Evolutionary conservation across 1,140 invertebrate genomes (phyloP), one percentile per base, ranked within the genome.

Genomic region (Lepidurus packardi): DNA sequence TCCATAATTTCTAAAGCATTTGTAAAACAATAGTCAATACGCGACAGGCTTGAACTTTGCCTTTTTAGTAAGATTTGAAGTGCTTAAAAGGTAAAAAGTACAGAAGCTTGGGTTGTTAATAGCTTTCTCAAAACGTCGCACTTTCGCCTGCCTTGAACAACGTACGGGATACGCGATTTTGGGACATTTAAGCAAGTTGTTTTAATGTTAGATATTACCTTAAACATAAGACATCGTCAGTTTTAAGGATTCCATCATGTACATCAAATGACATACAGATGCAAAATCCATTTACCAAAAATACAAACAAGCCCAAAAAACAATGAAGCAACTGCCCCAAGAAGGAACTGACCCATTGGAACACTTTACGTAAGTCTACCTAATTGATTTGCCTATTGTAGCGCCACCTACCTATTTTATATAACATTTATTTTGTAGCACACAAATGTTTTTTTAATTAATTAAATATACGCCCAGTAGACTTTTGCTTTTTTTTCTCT

Each of bases 231-330:
- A 65, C 53, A 65, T 65, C 53, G 16, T 65, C 53, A 65, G 10
- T n/a, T 13, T 65, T 21, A 16, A 21, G 53, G 53, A 65, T 65
- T 65, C 21, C 53, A 65, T 65, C 53, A 9, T 65, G 53, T 65
- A 65, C 10, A 65, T 65, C 53, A 13, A 65, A 65, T n/a, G 53
- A 65, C 53, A 65, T 65, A 65, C 53, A 65, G 53, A 65, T 65
- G 53, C 53, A 65, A 65, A 65, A 65, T 65, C 53, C 53, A 65
- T 65, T 65, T 13, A 65, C 53, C 53, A 65, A 65, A 65, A 65
- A 65, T 65, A 65, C 53, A 65, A 65, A 65, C 53, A 65, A 65
- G 53, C 53, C 53, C 53, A 65, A 65, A 65, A 65, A 65, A 65
- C 53, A 65, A n/a, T 65, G 53, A 65, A 21, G 53, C n/a, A 65